These are phyloP conservation scores for Agrochola circellaris DNA, from an alignment of 2,888 invertebrate genomes.

Conservation along the genomic window DNA sequence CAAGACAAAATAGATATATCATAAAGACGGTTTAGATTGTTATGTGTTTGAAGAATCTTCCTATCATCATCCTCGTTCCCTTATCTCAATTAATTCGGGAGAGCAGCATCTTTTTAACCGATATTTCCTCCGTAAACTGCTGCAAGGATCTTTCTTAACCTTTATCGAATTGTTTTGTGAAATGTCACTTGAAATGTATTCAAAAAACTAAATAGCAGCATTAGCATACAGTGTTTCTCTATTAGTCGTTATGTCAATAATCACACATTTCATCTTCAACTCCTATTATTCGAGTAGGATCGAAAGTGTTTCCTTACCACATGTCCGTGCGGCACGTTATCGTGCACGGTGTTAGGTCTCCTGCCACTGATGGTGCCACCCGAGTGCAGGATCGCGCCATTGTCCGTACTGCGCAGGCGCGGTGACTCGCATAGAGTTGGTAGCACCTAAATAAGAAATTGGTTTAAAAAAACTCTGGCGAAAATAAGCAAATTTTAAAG, in stretches of 20 bases:
- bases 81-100: neutral
- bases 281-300: too few species aligned
- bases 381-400: slow-evolving; percentile 95
- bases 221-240: too few species aligned
- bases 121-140: too few species aligned
- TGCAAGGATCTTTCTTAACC: too few species aligned
- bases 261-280: neutral
- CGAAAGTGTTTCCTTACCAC: slow-evolving; percentile 73
- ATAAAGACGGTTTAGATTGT: neutral
- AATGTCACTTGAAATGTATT: too few species aligned
- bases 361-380: slow-evolving; percentile 96
- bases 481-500: neutral
- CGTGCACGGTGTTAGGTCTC: slow-evolving; percentile 82
- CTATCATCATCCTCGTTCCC: too few species aligned
- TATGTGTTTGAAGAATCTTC: too few species aligned
- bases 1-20: too few species aligned
- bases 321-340: slow-evolving; percentile 81
- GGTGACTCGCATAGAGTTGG: slow-evolving; percentile 93
- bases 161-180: too few species aligned
- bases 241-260: too few species aligned
- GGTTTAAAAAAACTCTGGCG: too few species aligned
- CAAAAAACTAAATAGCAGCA: too few species aligned
- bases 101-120: neutral
- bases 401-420: slow-evolving; percentile 94
- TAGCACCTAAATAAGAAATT: slow-evolving; percentile 91